A percentile compares a stretch with the other conserved stretches of the same genome.
Conservation (phyloP, 2,888 invertebrate species). For the Chloromyia formosa region DNA sequence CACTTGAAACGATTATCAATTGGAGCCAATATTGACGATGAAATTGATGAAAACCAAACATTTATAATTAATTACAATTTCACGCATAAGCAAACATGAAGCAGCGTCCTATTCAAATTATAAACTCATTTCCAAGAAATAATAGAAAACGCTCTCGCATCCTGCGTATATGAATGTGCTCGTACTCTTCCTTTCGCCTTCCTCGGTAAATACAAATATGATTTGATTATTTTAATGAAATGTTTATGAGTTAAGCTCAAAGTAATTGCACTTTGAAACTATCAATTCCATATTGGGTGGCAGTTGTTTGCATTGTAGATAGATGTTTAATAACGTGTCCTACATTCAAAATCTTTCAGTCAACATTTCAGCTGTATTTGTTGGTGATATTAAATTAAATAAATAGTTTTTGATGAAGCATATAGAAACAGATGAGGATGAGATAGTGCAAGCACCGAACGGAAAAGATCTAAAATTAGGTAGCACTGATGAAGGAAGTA, state of each 20-base stretch:
- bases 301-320: too few species aligned
- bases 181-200: neutral
- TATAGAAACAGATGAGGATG: too few species aligned
- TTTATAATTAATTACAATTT: slow-evolving; percentile 49
- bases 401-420: too few species aligned
- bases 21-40: slow-evolving; percentile 45
- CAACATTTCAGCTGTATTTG: too few species aligned
- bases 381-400: too few species aligned
- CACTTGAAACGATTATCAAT: slow-evolving; percentile 48
- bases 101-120: slow-evolving; percentile 6
- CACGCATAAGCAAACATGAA: slow-evolving; percentile 44
- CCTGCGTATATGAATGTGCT: neutral
- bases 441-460: too few species aligned
- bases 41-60: slow-evolving; percentile 49
- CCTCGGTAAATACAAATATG: slow-evolving; percentile 5
- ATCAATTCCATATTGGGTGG: neutral
- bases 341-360: too few species aligned
- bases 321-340: too few species aligned
- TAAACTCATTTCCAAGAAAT: slow-evolving; percentile 35
- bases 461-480: too few species aligned
- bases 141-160: slow-evolving; percentile 14
- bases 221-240: slow-evolving; percentile 20
- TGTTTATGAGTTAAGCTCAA: slow-evolving; percentile 12
- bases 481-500: too few species aligned
- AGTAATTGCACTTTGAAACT: slow-evolving; percentile 31